Conservation (phyloP, 2,797 vertebrate genomes). For the Enteromius mattozi region DNA sequence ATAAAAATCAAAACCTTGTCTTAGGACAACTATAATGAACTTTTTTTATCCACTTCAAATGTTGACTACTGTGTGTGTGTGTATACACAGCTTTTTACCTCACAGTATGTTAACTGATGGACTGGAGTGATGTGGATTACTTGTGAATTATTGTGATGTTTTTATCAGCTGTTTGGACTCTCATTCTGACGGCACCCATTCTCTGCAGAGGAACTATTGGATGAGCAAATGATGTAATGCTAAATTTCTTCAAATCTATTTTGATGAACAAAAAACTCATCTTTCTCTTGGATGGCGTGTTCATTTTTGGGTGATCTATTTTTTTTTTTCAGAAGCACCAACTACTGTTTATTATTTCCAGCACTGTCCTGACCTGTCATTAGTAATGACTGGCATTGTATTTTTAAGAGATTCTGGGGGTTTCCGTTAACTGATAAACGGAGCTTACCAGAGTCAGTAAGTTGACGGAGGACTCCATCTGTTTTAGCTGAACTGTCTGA, state of each 20-base stretch:
- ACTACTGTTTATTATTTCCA: neutral
- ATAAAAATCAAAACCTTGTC: too few relatives aligned
- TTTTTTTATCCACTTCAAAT: too few relatives aligned
- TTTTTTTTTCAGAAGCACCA: neutral
- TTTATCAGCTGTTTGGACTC: neutral
- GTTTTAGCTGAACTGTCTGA: constrained; percentile 78
- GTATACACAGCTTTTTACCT: neutral
- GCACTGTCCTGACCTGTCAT: neutral
- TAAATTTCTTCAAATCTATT: neutral
- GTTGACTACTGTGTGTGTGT: too few relatives aligned
- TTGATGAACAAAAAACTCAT: neutral
- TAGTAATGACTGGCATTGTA: neutral
- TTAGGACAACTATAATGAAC: too few relatives aligned
- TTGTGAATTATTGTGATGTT: neutral
- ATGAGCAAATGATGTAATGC: neutral
- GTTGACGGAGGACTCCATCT: constrained; percentile 83
- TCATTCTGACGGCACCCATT: neutral
- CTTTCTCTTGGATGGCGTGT: neutral
- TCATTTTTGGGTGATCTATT: neutral
- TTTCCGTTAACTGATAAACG: neutral
- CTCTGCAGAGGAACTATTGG: neutral
- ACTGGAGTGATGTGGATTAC: neutral
- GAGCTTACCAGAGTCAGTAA: constrained; percentile 82
- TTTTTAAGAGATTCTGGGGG: neutral
- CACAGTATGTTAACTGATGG: neutral